A percentile compares a stretch with the other conserved stretches of the same genome.
Conservation (phyloP, 1,140 invertebrate species). For the Chrysomallon squamiferum region DNA sequence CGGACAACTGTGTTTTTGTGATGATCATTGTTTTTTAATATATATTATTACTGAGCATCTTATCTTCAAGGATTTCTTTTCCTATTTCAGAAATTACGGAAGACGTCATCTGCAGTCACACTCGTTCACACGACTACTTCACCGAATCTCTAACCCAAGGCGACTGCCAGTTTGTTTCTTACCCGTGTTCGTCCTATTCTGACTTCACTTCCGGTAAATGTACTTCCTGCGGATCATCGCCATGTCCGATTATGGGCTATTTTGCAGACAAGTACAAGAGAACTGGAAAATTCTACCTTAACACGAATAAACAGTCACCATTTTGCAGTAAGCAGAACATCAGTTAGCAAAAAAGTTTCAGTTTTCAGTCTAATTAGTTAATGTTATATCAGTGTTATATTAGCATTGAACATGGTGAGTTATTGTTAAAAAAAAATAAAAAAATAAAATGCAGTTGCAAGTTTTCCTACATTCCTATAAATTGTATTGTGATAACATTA, state of each 20-base stretch:
- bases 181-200: conserved; percentile 2
- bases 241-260: conserved; percentile 6
- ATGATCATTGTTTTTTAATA: too few relatives aligned
- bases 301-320: neutral
- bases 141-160: neutral
- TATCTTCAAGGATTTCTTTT: too few relatives aligned
- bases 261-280: neutral
- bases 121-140: neutral
- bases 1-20: too few relatives aligned
- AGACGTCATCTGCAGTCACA: conserved; percentile 1
- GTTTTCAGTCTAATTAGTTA: neutral
- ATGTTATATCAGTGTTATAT: neutral
- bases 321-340: conserved; percentile 6
- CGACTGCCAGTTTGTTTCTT: neutral
- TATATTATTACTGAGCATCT: too few relatives aligned
- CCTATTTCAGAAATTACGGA: neutral
- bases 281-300: conserved; percentile 7
- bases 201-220: conserved; percentile 1
- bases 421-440: too few relatives aligned
- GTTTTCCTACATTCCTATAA: too few relatives aligned
- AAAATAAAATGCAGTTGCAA: too few relatives aligned
- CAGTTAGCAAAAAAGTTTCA: neutral
- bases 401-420: neutral
- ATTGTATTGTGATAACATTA: too few relatives aligned
- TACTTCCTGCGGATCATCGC: neutral